Evolutionary conservation across 1,140 invertebrate genomes (phyloP), one percentile per base, ranked within the genome.

Genomic region (Neodiprion fabricii): DNA sequence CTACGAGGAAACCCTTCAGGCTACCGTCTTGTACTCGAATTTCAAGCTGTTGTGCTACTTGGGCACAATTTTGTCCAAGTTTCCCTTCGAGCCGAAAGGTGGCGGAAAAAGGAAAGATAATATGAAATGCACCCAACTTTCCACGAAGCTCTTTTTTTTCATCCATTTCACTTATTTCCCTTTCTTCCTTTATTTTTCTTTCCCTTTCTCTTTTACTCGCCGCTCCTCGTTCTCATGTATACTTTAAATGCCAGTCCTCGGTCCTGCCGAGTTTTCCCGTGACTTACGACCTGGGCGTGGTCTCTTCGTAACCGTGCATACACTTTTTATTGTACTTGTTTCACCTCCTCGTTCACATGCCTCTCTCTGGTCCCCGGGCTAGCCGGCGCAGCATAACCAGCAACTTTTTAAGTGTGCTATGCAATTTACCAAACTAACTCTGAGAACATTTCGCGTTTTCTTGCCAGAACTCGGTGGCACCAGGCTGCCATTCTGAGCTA

Each of bases 351-450:
- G 53, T 61, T 61, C 53, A 17, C 53, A 17, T 61, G 11, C 53
- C 53, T 14, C n/a, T 9, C 5, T 5, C 53, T 61, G 53, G 11
- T 14, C 11, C 11, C 53, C 3, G 53, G 11, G 53, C 11, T 12
- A 61, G 11, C 53, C 11, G 53, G 53, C 11, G 11, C 53, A 17
- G 53, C 53, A 40, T 40, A 40, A 61, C 53, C 5, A 5, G n/a
- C 53, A 61, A 61, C 53, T 61, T 61, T 61, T 61, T 61, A 61
- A 61, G 53, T 61, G 53, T 40, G 28, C 53, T 12, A 61, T 61
- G 53, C 53, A 61, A 61, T 61, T 61, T 61, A 61, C 53, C 11
- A 9, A 61, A 61, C 53, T 61, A 61, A 61, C 53, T 14, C 53
- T 40, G 2, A 40, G 28, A 40, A 40, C 28, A 40, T 40, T 40